Percentiles rank a stretch among this genome's conserved stretches.
These are phyloP conservation scores for Leptarthrus brevirostris DNA, from an alignment of 2,888 invertebrate species.

Conservation along the genomic window DNA sequence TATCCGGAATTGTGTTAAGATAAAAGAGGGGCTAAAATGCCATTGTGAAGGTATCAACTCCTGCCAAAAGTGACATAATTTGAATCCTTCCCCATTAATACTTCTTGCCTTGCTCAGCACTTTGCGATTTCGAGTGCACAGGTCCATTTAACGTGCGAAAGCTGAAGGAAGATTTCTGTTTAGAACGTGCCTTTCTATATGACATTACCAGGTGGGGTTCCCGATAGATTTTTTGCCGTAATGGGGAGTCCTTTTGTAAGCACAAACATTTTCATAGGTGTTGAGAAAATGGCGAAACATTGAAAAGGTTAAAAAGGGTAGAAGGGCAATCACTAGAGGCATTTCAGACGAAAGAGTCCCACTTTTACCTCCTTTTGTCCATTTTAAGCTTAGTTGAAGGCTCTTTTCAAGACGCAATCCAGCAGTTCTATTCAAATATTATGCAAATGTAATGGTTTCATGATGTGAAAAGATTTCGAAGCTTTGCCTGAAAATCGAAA, in stretches of 20 bases:
- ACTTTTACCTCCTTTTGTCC: slow-evolving; percentile 25
- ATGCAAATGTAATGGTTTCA: slow-evolving; percentile 41
- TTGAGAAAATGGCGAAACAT: slow-evolving; percentile 38
- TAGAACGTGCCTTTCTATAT: slow-evolving; percentile 2
- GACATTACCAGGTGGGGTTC: slow-evolving; percentile 13
- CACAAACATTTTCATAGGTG: slow-evolving; percentile 35
- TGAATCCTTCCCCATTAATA: slow-evolving; percentile 39
- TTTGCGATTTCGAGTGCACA: slow-evolving; percentile 17
- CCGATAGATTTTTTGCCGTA: slow-evolving; percentile 38
- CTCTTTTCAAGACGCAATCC: slow-evolving; percentile 30
- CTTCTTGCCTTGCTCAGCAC: slow-evolving; percentile 24
- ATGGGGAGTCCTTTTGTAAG: slow-evolving; percentile 44
- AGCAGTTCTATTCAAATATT: slow-evolving; percentile 34
- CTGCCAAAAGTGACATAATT: slow-evolving; percentile 20
- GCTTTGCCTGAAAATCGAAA: slow-evolving; percentile 15
- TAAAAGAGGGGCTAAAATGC: slow-evolving; percentile 25
- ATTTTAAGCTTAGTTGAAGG: slow-evolving; percentile 17
- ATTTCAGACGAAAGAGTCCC: slow-evolving; percentile 19
- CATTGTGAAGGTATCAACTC: not conserved
- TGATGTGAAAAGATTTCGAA: slow-evolving; percentile 25
- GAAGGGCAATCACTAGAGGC: slow-evolving; percentile 33
- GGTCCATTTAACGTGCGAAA: slow-evolving; percentile 45
- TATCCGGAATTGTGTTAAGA: slow-evolving; percentile 26
- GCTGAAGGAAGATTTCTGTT: slow-evolving; percentile 34
- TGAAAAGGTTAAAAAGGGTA: slow-evolving; percentile 46